Conservation (phyloP, 92 coral and sea anemone species). For the Epizoanthus ramosus region DNA sequence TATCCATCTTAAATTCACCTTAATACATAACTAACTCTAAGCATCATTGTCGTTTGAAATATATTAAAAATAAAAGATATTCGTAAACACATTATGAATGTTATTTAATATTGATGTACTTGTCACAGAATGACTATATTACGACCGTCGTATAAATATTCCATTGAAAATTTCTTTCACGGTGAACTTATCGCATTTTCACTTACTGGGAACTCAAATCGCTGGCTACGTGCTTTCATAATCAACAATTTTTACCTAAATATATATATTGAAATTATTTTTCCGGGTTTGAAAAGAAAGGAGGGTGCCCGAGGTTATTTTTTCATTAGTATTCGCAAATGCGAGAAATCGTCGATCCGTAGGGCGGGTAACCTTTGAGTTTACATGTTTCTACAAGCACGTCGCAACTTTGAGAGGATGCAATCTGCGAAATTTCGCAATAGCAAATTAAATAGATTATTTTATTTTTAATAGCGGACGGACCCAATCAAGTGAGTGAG, state of each 20-base stretch:
- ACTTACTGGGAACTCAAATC: too few relatives aligned
- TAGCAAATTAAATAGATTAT: background rate
- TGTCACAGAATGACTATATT: background rate
- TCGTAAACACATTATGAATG: background rate
- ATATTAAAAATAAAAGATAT: too few relatives aligned
- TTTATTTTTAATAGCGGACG: too few relatives aligned
- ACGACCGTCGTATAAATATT: too few relatives aligned
- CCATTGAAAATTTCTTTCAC: too few relatives aligned
- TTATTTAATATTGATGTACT: conserved; percentile 1
- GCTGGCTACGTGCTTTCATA: too few relatives aligned
- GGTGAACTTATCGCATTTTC: too few relatives aligned
- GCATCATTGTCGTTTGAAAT: conserved; percentile 9
- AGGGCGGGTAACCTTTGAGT: background rate
- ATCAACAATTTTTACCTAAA: background rate
- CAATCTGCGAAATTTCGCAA: background rate
- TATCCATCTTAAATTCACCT: background rate
- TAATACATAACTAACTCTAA: conserved; percentile 1
- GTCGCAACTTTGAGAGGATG: background rate
- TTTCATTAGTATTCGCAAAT: background rate
- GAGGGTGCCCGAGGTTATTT: background rate
- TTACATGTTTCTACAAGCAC: background rate
- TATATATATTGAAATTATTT: background rate
- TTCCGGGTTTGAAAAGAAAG: background rate
- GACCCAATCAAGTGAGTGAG: too few relatives aligned
- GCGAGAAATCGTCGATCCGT: too few relatives aligned